Conservation (phyloP, 2,888 invertebrate genomes). For the Pyrrhia umbra region DNA sequence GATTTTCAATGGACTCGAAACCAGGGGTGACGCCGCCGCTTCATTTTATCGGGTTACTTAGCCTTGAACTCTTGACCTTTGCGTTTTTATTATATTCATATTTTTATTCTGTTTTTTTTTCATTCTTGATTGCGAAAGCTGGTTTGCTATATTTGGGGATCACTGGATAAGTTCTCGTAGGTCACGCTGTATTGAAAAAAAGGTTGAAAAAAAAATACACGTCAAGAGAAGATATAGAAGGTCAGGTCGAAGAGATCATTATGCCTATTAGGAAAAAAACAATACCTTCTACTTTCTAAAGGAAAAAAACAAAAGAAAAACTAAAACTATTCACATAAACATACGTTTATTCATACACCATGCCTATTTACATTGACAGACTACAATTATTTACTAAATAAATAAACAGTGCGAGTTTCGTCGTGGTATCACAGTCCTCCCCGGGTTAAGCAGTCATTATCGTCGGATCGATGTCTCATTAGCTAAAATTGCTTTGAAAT, state of each 20-base stretch:
- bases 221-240: too few species aligned
- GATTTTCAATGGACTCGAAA: neutral
- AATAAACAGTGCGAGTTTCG: conserved; percentile 76
- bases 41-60: neutral
- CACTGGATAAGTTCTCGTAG: too few species aligned
- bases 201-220: too few species aligned
- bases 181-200: too few species aligned
- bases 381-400: conserved; percentile 75
- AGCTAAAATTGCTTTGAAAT: conserved; percentile 55
- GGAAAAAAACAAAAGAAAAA: neutral
- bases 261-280: too few species aligned
- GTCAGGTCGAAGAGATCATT: too few species aligned
- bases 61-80: conserved; percentile 17
- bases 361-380: conserved; percentile 82
- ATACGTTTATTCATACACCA: conserved; percentile 76
- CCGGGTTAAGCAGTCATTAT: conserved; percentile 47
- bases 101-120: neutral
- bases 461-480: conserved; percentile 47
- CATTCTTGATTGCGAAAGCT: too few species aligned
- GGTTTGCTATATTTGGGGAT: too few species aligned
- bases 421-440: conserved; percentile 86
- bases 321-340: conserved; percentile 54
- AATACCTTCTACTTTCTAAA: too few species aligned
- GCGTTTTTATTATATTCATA: neutral
- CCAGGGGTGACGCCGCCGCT: neutral